These are phyloP conservation scores for Delichon dasypus DNA, from an alignment of 2,797 vertebrate species.

Conservation along the genomic window DNA sequence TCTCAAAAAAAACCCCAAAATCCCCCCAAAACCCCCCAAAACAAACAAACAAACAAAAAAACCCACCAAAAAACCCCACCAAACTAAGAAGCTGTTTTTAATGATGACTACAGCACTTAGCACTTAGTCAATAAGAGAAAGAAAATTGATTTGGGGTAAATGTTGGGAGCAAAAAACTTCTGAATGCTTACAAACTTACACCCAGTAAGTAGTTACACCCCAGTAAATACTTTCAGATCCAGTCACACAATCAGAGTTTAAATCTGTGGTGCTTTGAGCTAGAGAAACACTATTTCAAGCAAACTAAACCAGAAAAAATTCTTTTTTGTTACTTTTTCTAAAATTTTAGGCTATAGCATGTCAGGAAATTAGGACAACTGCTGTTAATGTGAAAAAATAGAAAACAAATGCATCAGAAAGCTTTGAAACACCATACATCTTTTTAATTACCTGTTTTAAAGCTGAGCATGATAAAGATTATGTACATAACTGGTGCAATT, in stretches of 20 bases:
- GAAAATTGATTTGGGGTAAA: neutral
- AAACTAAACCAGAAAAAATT: neutral
- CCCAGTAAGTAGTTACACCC: neutral
- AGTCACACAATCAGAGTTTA: neutral
- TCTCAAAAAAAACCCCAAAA: neutral
- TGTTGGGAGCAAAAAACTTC: neutral
- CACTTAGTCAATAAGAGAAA: neutral
- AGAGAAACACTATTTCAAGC: neutral
- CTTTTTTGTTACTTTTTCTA: neutral
- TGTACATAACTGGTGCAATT: neutral
- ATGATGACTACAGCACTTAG: neutral
- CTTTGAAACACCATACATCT: neutral
- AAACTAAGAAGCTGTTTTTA: neutral
- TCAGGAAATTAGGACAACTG: neutral
- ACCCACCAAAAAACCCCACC: too few relatives aligned
- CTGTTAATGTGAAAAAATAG: neutral
- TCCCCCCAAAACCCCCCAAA: too few relatives aligned
- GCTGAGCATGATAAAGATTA: neutral
- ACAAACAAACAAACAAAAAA: neutral
- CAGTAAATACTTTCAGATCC: neutral
- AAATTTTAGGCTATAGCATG: neutral
- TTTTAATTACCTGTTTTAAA: neutral
- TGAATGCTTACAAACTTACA: neutral
- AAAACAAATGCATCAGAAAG: neutral
- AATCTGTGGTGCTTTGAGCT: neutral